Conservation (phyloP, 2,888 invertebrate genomes). For the Zaprionus lineosus region DNA sequence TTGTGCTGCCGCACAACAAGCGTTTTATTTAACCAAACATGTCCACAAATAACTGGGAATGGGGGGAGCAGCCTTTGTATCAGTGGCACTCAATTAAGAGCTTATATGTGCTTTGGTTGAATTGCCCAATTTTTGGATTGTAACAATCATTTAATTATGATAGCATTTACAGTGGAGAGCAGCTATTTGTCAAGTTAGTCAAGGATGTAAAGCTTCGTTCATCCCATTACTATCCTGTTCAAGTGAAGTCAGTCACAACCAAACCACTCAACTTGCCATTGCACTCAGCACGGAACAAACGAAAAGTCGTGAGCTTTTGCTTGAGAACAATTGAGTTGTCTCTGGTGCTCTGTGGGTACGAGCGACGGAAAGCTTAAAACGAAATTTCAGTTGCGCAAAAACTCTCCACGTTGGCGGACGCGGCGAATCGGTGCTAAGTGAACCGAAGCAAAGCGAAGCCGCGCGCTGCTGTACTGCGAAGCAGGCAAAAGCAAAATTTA, state of each 20-base stretch:
- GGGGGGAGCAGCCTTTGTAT: no score
- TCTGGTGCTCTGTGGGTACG: no score
- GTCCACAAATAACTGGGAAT: not conserved
- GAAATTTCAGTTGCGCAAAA: slow-evolving; percentile 67
- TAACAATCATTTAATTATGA: slow-evolving; percentile 5
- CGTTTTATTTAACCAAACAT: not conserved
- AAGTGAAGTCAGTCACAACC: slow-evolving; percentile 15
- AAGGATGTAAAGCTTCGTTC: slow-evolving; percentile 27
- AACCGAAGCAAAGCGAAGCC: slow-evolving; percentile 9
- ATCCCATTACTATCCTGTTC: slow-evolving; percentile 32
- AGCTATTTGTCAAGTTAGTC: slow-evolving; percentile 16
- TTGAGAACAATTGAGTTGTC: no score
- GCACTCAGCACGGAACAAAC: slow-evolving; percentile 21
- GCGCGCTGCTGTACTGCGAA: slow-evolving; percentile 22
- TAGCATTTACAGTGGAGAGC: not conserved
- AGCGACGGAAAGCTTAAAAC: slow-evolving; percentile 50
- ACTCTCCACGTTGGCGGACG: slow-evolving; percentile 65
- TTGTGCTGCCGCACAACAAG: not conserved
- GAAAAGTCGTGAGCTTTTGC: slow-evolving; percentile 43
- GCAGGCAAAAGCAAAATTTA: slow-evolving; percentile 40
- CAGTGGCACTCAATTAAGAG: no score
- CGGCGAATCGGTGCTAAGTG: slow-evolving; percentile 9
- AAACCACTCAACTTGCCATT: slow-evolving; percentile 36
- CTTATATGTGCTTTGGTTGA: no score
- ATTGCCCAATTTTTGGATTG: no score